Base-by-base conservation (phyloP, 2,113 vertebrate species). In the Sceloporus tristichus region DNA sequence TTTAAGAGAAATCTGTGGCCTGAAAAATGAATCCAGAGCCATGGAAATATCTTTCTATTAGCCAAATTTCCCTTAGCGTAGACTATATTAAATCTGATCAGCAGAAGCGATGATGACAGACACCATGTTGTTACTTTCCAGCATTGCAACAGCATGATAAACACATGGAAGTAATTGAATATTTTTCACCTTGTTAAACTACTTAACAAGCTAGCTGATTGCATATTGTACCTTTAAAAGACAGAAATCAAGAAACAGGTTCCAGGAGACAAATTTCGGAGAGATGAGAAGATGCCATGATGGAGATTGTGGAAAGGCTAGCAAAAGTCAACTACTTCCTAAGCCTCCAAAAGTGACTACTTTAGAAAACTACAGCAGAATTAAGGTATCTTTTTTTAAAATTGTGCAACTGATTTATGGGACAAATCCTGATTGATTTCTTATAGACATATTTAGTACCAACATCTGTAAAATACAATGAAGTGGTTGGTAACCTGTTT, bases 181-280 rank as follows among this genome's bases (percentile, higher is more conserved):
- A 94, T 94, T 95, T 95, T 95, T 96, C 93, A 95, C 91, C 91
- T 95, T 94, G 89, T 94, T 96, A 95, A 95, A 88, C 75, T 89
- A 73, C 73, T 88, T 96, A 96, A 96, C 90, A 95, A 96, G 92
- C 88, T 93, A 90, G 73, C 83, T 96, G 94, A 96, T 94, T 96
- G 88, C 82, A 92, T 48, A 94, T 59, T 91, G 62, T 92, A 93
- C 68, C 84, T 95, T 93, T 92, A 94, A 93, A 96, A 96, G 87
- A 70, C 53, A 93, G 90, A 91, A 91, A 93, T 71, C 25, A 91
- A 77, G 78, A 27, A 89, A 9, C 87, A 40, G n/a, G 27, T 87
- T 62, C 87, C 92, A 90, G 82, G 65, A 40, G 68, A 62, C 68
- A 92, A 89, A 93, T 90, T 92, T 93, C 85, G 38, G 80, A 82